Base-by-base conservation (phyloP, 2,113 vertebrate species). In the Cygnus buccinator region DNA sequence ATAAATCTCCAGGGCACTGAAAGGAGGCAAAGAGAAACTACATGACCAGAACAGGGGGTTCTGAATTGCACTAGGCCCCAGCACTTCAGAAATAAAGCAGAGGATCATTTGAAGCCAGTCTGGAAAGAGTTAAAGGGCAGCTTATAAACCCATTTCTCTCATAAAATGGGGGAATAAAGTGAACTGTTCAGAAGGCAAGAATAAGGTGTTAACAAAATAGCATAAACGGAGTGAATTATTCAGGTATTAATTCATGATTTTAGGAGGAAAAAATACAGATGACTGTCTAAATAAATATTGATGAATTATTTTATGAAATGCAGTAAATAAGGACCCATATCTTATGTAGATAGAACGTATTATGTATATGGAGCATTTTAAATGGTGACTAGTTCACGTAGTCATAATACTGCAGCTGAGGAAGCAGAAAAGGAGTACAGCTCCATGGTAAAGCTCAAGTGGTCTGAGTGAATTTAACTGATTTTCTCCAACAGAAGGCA, bases 1-100 rank as follows among this genome's bases (percentile, higher is more conserved):
- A 93, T 93, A 90, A 90, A 96, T 95, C 72, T 95, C 84, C 82
- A 75, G 11, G 8, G 19, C 46, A 5, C 58, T 94, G 82, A 94
- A 96, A 97, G 50, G 75, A 72, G 26, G 29, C 77, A 61, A 94
- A 71, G 68, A 89, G 48, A 93, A 75, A 75, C 46, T 85, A 92
- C 86, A 87, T 63, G 68, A 26, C 52, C 43, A 71, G 48, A 92
- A 87, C 74, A 89, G 46, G 46, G 58, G 87, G 22, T 43, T 66
- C 72, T 88, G 78, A 88, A 90, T 84, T 72, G 18, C 3, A 2
- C 65, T 89, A 81, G 78, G 41, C 37, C 6, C 12, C 37, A 58
- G 31, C 13, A 31, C 43, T 80, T 89, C 15, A 87, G 31, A 78
- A 88, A 77, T 71, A 78, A 78, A 89, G 26, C 55, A 61, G 17